Evolutionary conservation across 1,140 invertebrate species (phyloP), one percentile per base, ranked within the genome.

Genomic region (Armadillidium nasatum): DNA sequence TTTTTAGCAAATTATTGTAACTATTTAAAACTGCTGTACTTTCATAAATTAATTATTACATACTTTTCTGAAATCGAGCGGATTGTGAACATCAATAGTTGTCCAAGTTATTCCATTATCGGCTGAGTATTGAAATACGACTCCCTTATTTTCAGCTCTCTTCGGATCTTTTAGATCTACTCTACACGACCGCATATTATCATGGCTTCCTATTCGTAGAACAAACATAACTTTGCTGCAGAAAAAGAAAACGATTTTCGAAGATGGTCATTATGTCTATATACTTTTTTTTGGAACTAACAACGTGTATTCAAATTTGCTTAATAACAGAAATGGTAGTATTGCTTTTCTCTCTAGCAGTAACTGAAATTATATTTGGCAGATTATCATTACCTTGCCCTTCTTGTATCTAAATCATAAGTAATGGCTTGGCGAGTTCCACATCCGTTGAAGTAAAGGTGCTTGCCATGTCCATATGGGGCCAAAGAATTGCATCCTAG

Each of bases 401-500:
- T 75, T 10, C 81, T 80, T 4, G 84, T 81, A 80, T 86, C 85
- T 75, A 87, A 82, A 70, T 85, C 84, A n/a, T 82, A 82, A 10
- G 86, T 87, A 23, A 84, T 75, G 9, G 85, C 86, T 78, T 85
- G 83, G 67, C 86, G 77, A 15, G 82, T 78, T 7, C 85, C 85
- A 83, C 86, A 87, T 43, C 84, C 86, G 77, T 85, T 85, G 82
- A 87, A 87, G 76, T 87, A 86, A 0, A 87, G 80, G 21, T 85
- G 85, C 76, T 86, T 86, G 6, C 86, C 86, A 79, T 86, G 85
- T 44, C 84, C 85, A 79, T 83, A 83, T 0, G 86, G 85, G 7
- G 84, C 82, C 66, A 87, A 78, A 15, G 84, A 83, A 21, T 84
- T 85, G 83, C 86, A 87, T 3, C 85, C 86, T 74, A 84, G 82